Base-by-base conservation (phyloP, 2,888 invertebrate species). In the Tanytarsus gracilentus region DNA sequence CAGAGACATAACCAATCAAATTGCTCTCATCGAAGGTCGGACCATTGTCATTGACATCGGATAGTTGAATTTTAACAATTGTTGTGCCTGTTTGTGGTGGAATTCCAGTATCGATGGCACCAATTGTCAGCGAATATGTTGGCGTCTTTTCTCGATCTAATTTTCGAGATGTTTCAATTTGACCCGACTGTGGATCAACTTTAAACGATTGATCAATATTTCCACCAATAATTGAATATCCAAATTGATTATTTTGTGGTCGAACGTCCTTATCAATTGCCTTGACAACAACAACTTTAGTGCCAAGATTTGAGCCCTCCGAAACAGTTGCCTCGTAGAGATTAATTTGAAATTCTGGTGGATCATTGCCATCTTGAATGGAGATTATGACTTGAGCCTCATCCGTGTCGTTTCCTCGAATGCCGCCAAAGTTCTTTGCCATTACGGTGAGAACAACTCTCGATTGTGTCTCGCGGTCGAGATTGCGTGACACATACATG, bases 321-420 rank as follows among this genome's bases (percentile, higher is more conserved):
- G 86, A 85, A 21, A 96, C 79, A 62, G 80, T 81, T 0, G 87
- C 82, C 67, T 87, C 85, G 70, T 96, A 96, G 18, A 80, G 70
- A 52, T 78, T 79, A 67, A 86, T 82, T n/a, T 85, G 73, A 70
- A 97, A 97, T 70, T 91, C 90, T 0, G 96, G 96, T 1, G 96
- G 93, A 76, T 96, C 96, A 70, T 96, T 96, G 18, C 95, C 95
- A 71, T 96, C 96, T 75, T 94, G 91, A 63, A 97, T 89, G 0
- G 89, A 87, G 63, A 97, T 86, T 51, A 91, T 88, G 1, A 97
- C 89, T 74, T 92, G 91, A 3, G 95, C 95, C 74, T 92, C 93
- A 69, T 94, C 95, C 0, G 94, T 95, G 68, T 96, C 95, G 70
- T 95, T 94, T 3, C 96, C 96, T 36, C 86, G 80, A 65, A 97